Base-by-base conservation (phyloP, 2,113 vertebrate species). In the Trogon surrucura region DNA sequence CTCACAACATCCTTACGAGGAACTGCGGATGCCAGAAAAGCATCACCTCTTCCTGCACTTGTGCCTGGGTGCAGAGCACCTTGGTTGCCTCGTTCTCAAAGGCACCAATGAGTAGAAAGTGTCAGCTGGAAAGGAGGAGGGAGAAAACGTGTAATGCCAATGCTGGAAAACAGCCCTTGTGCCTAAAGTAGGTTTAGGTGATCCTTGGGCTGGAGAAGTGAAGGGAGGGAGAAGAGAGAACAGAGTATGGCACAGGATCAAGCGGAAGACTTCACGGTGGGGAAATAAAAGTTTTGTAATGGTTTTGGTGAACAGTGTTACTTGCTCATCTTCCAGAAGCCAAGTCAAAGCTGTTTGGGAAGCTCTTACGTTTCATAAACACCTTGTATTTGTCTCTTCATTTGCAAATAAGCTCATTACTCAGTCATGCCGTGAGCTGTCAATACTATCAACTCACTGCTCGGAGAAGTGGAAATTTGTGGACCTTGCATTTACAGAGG, bases 401-500 rank as follows among this genome's bases (percentile, higher is more conserved):
- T 72, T n/a, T 58, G 27, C 23, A 34, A 23, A 10, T 41, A 41
- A 41, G 41, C 22, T 32, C 32, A 6, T 5, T 70, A 14, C 29
- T 22, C 29, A 23, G 69, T 7, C 23, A 0, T 38, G 27, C 14
- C 20, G 2, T 5, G 32, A 30, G 60, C 16, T 32, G 23, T 12
- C 62, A 10, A 0, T 18, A 30, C 32, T 19, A 4, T 16, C 10
- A 47, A 21, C 12, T n/a, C 10, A 0, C 17, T 32, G 30, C 32
- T 62, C 7, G 0, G 19, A 36, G 29, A 6, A 44, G n/a, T 0
- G 26, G 23, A 8, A 23, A 22, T 17, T 2, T 10, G 4, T 10
- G 47, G 5, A 0, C 2, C 25, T 47, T 16, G 5, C 3, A 0
- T 29, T 71, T 57, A 18, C 34, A 17, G 2, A 75, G 57, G 18